Percentiles rank a stretch among this genome's conserved stretches.
These are phyloP conservation scores for Drosophila punjabiensis DNA, from an alignment of 1,140 invertebrate species.

Conservation along the genomic window DNA sequence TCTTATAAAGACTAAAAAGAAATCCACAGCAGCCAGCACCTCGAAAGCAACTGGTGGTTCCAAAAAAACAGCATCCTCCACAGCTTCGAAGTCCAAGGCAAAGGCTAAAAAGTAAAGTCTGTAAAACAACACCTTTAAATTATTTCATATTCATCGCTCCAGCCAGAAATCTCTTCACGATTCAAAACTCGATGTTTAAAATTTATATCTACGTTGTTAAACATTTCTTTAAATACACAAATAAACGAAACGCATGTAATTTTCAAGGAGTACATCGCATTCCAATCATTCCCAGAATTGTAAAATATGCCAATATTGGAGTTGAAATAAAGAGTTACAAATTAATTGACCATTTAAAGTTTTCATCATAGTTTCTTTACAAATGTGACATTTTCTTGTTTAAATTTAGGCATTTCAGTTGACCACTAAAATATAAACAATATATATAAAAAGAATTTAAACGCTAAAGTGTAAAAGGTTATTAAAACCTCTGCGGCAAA, in stretches of 20 bases:
- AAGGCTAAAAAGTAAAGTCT: constrained; percentile 58
- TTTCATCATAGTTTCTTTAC: not conserved
- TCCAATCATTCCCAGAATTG: not conserved
- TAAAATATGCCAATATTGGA: not conserved
- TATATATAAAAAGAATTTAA: no score
- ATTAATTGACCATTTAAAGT: not conserved
- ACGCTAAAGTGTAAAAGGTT: no score
- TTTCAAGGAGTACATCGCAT: not conserved
- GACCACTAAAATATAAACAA: no score
- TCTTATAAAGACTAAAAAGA: constrained; percentile 89
- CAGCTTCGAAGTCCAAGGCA: constrained; percentile 60
- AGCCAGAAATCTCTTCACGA: constrained; percentile 1
- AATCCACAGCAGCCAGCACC: constrained; percentile 39
- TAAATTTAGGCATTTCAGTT: no score
- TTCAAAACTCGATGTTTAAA: not conserved
- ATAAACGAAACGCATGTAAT: not conserved
- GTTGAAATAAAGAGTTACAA: not conserved
- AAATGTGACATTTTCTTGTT: no score
- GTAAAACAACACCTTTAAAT: not conserved
- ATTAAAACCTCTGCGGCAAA: no score
- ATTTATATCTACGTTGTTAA: not conserved
- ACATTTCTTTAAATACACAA: not conserved
- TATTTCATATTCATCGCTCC: constrained; percentile 2
- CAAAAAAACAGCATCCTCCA: constrained; percentile 48
- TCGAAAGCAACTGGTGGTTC: constrained; percentile 45